A percentile compares a stretch with the other conserved stretches of the same genome.
phyloP scores from a whole-genome alignment of 2,888 invertebrate species.

The Marasmarcha lunaedactyla region DNA sequence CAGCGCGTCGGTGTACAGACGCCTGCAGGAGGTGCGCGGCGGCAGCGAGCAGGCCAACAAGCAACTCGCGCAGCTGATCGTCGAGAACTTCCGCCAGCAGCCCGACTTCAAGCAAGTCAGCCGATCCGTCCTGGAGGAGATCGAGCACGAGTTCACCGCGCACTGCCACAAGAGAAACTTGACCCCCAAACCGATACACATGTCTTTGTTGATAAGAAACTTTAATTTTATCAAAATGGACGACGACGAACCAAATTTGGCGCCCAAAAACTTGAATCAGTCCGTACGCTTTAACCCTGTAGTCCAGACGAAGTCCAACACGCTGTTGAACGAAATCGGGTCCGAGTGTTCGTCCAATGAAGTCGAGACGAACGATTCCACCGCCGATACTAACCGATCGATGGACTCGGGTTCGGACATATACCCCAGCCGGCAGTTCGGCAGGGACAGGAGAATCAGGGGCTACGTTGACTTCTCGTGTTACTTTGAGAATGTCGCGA shows the following conservation, averaged over 20 bases:
- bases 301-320: slow-evolving; percentile 63
- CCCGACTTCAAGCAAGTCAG: slow-evolving; percentile 85
- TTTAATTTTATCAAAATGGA: slow-evolving; percentile 84
- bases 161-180: slow-evolving; percentile 73
- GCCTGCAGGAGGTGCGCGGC: slow-evolving; percentile 81
- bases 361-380: slow-evolving; percentile 34
- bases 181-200: slow-evolving; percentile 78
- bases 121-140: slow-evolving; percentile 86
- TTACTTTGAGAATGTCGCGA: slow-evolving; percentile 80
- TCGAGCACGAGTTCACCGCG: slow-evolving; percentile 85
- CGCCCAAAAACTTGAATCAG: slow-evolving; percentile 23
- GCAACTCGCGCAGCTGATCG: slow-evolving; percentile 82
- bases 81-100: slow-evolving; percentile 85
- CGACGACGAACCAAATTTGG: slow-evolving; percentile 31
- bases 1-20: slow-evolving; percentile 87
- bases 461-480: slow-evolving; percentile 89
- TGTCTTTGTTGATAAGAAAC: slow-evolving; percentile 86
- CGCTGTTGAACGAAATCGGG: slow-evolving; percentile 50
- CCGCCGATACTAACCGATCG: slow-evolving; percentile 47
- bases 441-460: slow-evolving; percentile 77
- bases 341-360: slow-evolving; percentile 48
- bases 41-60: slow-evolving; percentile 83
- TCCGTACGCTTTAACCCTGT: slow-evolving; percentile 74
- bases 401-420: slow-evolving; percentile 53
- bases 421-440: slow-evolving; percentile 47